These are phyloP conservation scores for Chloropsis hardwickii DNA, from an alignment of 2,113 vertebrate species.

Conservation along the genomic window DNA sequence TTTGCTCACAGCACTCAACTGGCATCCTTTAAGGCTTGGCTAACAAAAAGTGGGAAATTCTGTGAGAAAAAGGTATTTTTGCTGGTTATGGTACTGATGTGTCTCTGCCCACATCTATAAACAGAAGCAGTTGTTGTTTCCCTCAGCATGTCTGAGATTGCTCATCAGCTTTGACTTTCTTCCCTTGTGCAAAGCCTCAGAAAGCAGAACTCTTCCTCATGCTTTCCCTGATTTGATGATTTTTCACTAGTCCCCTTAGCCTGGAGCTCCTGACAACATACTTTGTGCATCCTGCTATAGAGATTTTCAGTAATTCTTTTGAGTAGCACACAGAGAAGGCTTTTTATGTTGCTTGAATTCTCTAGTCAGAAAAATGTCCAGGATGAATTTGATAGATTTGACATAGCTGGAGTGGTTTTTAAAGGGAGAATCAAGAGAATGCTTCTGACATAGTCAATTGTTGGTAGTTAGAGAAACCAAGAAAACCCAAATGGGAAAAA, in stretches of 20 bases:
- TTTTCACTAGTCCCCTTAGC: constrained; percentile 19
- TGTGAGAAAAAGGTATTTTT: not conserved
- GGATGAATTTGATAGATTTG: constrained; percentile 24
- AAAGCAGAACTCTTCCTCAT: not conserved
- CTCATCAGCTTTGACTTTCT: constrained; percentile 3
- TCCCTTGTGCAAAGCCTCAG: not conserved
- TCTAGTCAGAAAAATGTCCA: constrained; percentile 27
- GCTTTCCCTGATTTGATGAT: constrained; percentile 8
- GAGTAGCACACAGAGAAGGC: not conserved
- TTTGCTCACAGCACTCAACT: not conserved
- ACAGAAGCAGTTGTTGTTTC: not conserved
- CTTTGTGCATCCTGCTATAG: not conserved
- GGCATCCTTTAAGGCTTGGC: not conserved
- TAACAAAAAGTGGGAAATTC: not conserved
- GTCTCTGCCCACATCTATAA: not conserved
- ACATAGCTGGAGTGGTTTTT: not conserved
- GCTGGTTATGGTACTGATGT: not conserved
- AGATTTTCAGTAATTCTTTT: constrained; percentile 30
- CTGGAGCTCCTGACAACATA: constrained; percentile 13
- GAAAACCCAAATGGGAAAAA: not conserved
- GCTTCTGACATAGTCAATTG: not conserved
- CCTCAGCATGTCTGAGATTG: not conserved
- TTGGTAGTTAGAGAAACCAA: not conserved
- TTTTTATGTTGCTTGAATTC: constrained; percentile 32
- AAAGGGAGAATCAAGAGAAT: constrained; percentile 13